phyloP scores from a whole-genome alignment of 2,797 vertebrate species.

The Rhinatrema bivittatum region DNA sequence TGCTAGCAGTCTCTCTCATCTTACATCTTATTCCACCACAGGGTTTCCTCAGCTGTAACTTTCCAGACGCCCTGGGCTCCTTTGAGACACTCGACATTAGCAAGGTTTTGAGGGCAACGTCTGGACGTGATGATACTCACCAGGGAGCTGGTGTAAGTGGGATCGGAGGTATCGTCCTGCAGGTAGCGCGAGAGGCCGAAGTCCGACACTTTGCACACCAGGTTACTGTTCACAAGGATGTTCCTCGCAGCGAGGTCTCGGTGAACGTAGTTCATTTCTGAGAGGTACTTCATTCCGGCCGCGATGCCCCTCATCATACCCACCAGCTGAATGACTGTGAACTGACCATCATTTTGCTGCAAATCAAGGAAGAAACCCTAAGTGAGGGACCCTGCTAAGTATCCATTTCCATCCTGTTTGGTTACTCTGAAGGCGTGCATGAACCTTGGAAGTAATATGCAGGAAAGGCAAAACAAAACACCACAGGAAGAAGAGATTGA shows the following conservation, averaged over 20 bases:
- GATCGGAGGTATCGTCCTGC: slow-evolving; percentile 93
- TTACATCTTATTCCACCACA: too few relatives aligned
- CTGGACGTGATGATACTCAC: slow-evolving; percentile 54
- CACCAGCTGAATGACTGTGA: slow-evolving; percentile 95
- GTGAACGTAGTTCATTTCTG: slow-evolving; percentile 96
- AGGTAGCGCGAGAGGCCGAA: slow-evolving; percentile 94
- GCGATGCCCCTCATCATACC: slow-evolving; percentile 96
- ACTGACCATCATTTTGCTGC: slow-evolving; percentile 96
- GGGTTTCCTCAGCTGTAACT: too few relatives aligned
- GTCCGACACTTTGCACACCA: slow-evolving; percentile 96
- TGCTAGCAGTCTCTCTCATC: too few relatives aligned
- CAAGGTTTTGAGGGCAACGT: too few relatives aligned
- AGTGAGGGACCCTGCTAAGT: too few relatives aligned
- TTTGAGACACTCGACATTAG: too few relatives aligned
- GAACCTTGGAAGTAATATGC: too few relatives aligned
- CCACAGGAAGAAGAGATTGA: too few relatives aligned
- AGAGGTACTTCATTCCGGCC: slow-evolving; percentile 94
- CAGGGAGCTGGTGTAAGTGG: slow-evolving; percentile 95
- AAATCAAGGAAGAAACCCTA: not conserved
- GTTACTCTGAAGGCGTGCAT: too few relatives aligned
- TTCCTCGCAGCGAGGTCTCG: slow-evolving; percentile 93
- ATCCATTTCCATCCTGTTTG: too few relatives aligned
- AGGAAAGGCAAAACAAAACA: too few relatives aligned
- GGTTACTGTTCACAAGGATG: slow-evolving; percentile 96
- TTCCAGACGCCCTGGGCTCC: too few relatives aligned